Evolutionary conservation across 2,888 invertebrate species (phyloP).

Genomic region (Dasypolia templi): DNA sequence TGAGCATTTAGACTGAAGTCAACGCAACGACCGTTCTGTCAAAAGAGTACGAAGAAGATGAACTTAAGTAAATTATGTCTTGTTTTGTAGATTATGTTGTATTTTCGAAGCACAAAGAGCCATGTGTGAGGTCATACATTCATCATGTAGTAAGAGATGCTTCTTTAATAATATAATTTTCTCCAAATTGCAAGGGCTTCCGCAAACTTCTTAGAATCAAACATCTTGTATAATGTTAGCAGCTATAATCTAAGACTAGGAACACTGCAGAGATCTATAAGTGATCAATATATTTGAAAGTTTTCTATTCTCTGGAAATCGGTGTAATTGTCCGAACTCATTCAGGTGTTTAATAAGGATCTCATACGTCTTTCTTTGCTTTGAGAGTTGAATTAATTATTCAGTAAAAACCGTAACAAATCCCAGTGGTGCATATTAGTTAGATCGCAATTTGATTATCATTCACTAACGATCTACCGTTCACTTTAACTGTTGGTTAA

Average conservation of each 20-base stretch:
- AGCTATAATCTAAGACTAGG: not conserved
- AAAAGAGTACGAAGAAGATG: not conserved
- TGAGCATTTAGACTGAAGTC: not conserved
- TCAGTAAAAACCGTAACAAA: not conserved
- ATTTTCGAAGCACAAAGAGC: not conserved
- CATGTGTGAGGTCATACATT: no score
- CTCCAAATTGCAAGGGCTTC: not conserved
- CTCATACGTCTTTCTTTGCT: not conserved
- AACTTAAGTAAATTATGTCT: not conserved
- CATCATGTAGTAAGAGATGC: not conserved
- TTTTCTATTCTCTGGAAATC: not conserved
- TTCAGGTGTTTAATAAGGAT: not conserved
- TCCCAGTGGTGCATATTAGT: constrained; percentile 39
- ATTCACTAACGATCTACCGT: constrained; percentile 49
- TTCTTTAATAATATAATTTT: not conserved
- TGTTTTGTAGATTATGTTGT: not conserved
- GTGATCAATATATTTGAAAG: not conserved
- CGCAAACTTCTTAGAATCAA: not conserved
- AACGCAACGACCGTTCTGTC: not conserved
- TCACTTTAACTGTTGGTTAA: constrained; percentile 61
- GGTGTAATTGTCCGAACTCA: not conserved
- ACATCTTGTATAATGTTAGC: no score
- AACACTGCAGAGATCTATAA: not conserved
- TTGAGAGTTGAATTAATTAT: not conserved
- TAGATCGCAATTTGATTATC: constrained; percentile 56